Evolutionary conservation across 2,797 vertebrate species (phyloP).

Genomic region (Emydoidea blandingii): DNA sequence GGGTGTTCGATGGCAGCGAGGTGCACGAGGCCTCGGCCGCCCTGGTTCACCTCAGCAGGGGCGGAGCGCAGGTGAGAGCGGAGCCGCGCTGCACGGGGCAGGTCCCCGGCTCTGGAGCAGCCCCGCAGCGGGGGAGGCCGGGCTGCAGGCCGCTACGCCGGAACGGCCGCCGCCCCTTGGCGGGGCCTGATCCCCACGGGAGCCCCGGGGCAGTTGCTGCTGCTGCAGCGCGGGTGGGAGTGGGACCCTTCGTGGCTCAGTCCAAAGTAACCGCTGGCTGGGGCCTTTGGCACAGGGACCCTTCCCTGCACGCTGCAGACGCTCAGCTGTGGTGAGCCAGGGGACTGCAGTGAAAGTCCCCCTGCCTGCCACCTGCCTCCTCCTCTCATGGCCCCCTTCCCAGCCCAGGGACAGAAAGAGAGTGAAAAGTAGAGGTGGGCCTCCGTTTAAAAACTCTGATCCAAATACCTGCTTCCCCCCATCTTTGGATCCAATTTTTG

Average conservation of each 20-base stretch:
- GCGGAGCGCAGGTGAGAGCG: constrained; percentile 77
- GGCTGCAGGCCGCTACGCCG: too few relatives aligned
- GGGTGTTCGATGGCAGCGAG: constrained; percentile 86
- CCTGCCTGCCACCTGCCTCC: background rate
- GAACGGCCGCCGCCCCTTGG: fast-evolving
- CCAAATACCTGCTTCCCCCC: background rate
- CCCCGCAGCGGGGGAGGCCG: fast-evolving
- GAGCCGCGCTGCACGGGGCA: background rate
- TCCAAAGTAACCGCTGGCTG: background rate
- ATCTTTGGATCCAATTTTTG: background rate
- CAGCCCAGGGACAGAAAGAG: background rate
- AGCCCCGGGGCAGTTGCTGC: background rate
- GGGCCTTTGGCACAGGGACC: background rate
- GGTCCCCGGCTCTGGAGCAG: fast-evolving
- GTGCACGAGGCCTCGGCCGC: constrained; percentile 84
- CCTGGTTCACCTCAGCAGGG: constrained; percentile 85
- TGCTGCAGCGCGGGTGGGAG: background rate
- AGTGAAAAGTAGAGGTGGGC: background rate
- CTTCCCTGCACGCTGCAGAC: background rate
- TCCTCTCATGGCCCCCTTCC: too few relatives aligned
- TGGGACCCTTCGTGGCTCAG: background rate
- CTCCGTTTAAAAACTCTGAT: background rate
- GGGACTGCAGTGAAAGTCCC: background rate
- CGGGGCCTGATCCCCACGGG: background rate
- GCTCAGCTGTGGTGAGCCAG: background rate